phyloP scores from a whole-genome alignment of 2,113 vertebrate species.

The Leptodactylus fuscus region DNA sequence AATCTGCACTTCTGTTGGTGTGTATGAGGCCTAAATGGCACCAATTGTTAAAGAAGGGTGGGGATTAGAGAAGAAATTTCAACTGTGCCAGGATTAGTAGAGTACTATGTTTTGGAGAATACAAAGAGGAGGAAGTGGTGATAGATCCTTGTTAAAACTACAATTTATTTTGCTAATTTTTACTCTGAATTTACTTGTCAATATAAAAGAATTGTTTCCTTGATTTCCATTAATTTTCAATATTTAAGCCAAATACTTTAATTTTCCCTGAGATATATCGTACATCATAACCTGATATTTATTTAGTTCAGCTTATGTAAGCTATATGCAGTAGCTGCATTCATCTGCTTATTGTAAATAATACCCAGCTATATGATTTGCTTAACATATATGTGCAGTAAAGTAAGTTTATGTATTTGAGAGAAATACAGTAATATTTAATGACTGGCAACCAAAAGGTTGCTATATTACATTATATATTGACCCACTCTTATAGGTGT shows the following conservation, averaged over 20 bases:
- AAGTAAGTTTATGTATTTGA: constrained; percentile 72
- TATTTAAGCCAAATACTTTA: background rate
- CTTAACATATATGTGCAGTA: constrained; percentile 64
- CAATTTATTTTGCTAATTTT: background rate
- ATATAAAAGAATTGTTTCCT: background rate
- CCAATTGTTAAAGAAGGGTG: too few species aligned
- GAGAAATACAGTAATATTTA: constrained; percentile 69
- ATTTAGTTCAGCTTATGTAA: constrained; percentile 61
- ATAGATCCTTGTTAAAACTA: background rate
- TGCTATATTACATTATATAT: constrained; percentile 77
- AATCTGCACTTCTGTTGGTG: too few species aligned
- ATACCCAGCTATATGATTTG: constrained; percentile 60
- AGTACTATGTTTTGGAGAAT: too few species aligned
- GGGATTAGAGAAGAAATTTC: too few species aligned
- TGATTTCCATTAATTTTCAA: background rate
- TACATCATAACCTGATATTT: background rate
- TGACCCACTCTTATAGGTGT: constrained; percentile 73
- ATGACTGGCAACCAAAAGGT: constrained; percentile 75
- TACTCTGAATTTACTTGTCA: background rate
- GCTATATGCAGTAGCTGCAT: constrained; percentile 49
- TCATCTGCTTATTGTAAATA: constrained; percentile 57
- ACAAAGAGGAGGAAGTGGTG: too few species aligned
- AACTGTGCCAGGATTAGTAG: too few species aligned
- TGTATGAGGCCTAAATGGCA: too few species aligned
- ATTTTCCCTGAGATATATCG: background rate